Conservation (phyloP, 2,113 vertebrate genomes). For the Cygnus atratus region DNA sequence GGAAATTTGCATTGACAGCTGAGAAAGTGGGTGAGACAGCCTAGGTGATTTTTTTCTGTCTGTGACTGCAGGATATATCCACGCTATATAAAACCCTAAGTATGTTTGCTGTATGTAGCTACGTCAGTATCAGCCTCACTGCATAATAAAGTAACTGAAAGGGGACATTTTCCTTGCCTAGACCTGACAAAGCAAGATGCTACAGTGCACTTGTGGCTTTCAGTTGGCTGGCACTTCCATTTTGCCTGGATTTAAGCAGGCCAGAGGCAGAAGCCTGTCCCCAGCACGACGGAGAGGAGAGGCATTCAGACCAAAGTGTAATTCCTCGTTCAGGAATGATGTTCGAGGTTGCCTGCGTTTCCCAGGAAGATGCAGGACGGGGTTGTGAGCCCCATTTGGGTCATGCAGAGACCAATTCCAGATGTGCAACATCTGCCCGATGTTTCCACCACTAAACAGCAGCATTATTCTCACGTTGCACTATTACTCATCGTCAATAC, state of each 20-base stretch:
- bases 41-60: not conserved
- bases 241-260: rapidly evolving
- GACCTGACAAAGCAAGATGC: not conserved
- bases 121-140: not conserved
- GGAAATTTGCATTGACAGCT: not conserved
- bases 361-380: not conserved
- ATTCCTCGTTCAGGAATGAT: not conserved
- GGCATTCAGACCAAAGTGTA: rapidly evolving
- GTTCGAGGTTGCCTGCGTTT: not conserved
- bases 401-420: rapidly evolving
- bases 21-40: not conserved
- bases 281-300: rapidly evolving
- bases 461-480: rapidly evolving
- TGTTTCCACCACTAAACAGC: not conserved
- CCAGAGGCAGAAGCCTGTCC: rapidly evolving
- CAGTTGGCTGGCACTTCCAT: not conserved
- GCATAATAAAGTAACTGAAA: not conserved
- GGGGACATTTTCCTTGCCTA: not conserved
- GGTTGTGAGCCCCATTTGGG: rapidly evolving
- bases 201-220: not conserved
- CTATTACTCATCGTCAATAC: rapidly evolving
- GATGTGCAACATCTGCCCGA: not conserved
- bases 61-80: not conserved
- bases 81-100: not conserved
- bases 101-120: rapidly evolving